phyloP scores from a whole-genome alignment of 2,888 invertebrate genomes.

The Diloba caeruleocephala region DNA sequence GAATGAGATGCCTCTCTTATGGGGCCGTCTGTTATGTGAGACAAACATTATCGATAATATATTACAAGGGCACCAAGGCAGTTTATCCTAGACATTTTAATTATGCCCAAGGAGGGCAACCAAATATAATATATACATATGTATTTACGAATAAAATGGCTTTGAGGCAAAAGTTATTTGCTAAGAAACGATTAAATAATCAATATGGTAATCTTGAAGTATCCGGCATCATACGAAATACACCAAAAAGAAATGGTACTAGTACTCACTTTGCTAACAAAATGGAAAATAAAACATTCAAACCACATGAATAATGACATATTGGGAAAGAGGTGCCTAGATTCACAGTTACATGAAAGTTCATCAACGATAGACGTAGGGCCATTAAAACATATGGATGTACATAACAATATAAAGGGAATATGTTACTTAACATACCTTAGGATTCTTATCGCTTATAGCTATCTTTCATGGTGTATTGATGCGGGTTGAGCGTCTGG shows the following conservation, averaged over 20 bases:
- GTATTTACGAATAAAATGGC: conserved; percentile 41
- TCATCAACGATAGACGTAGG: conserved; percentile 55
- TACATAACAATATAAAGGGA: no score
- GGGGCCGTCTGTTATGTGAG: no score
- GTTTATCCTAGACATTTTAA: conserved; percentile 12
- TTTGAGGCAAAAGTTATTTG: conserved; percentile 57
- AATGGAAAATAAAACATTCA: conserved; percentile 13
- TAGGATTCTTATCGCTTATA: no score
- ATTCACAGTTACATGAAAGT: conserved; percentile 17
- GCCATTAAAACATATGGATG: conserved; percentile 60
- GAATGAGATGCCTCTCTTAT: no score
- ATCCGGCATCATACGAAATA: background rate
- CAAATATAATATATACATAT: background rate
- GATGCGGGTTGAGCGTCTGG: no score
- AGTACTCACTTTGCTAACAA: conserved; percentile 1
- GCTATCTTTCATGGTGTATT: no score
- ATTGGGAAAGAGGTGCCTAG: conserved; percentile 16
- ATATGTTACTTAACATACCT: no score
- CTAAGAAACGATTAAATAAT: conserved; percentile 47
- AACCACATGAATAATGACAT: background rate
- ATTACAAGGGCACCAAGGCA: background rate
- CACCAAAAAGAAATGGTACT: background rate
- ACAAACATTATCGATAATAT: no score
- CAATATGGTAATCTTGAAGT: conserved; percentile 19
- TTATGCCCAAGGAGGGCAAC: conserved; percentile 5